Percentiles rank a stretch among this genome's conserved stretches.
Evolutionary conservation across 1,140 invertebrate species (phyloP).

Genomic region (Stenopsyche tienmushanensis): DNA sequence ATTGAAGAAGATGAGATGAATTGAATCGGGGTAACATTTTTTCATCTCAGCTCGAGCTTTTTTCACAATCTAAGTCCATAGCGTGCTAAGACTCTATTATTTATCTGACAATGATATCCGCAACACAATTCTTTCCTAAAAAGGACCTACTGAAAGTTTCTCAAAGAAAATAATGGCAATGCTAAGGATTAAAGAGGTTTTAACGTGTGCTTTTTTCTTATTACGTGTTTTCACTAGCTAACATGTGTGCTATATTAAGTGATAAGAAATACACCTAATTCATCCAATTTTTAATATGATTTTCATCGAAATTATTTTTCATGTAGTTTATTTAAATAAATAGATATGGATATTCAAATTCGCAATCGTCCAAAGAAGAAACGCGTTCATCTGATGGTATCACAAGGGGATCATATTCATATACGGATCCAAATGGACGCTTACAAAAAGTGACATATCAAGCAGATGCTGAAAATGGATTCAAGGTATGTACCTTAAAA

Average conservation of each 20-base stretch:
- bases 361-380: slow-evolving; percentile 64
- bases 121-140: slow-evolving; percentile 4
- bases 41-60: too few species aligned
- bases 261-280: not conserved
- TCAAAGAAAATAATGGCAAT: slow-evolving; percentile 2
- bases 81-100: slow-evolving; percentile 19
- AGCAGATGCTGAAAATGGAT: slow-evolving; percentile 59
- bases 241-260: not conserved
- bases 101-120: slow-evolving; percentile 16
- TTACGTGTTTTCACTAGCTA: too few species aligned
- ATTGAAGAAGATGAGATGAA: too few species aligned
- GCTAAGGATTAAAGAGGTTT: not conserved
- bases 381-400: slow-evolving; percentile 59
- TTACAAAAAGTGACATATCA: slow-evolving; percentile 62
- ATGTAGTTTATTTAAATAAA: not conserved
- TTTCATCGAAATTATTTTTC: not conserved
- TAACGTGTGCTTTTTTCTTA: too few species aligned
- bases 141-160: slow-evolving; percentile 14
- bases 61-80: too few species aligned
- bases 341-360: slow-evolving; percentile 64
- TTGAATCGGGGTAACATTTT: too few species aligned
- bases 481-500: slow-evolving; percentile 51
- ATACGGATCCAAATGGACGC: slow-evolving; percentile 63
- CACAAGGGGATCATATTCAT: slow-evolving; percentile 64
- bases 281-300: not conserved